A percentile compares a stretch with the other conserved stretches of the same genome.
phyloP scores from a whole-genome alignment of 1,140 invertebrate genomes.

The Lordiphosa clarofinis region DNA sequence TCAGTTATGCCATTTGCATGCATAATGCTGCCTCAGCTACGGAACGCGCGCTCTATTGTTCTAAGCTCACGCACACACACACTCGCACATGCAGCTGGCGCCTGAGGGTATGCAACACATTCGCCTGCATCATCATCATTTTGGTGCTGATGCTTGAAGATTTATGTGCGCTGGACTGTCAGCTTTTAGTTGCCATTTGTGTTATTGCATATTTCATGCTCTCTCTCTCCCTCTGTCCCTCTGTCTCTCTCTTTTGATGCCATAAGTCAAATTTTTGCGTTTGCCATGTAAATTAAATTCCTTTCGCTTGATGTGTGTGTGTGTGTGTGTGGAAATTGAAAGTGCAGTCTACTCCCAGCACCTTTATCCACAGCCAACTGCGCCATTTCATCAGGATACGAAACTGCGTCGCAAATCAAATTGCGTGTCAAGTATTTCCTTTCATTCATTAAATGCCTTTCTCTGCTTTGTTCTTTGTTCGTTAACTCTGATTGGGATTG shows the following conservation, averaged over 20 bases:
- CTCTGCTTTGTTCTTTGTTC: constrained; percentile 30
- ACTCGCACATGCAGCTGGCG: constrained; percentile 12
- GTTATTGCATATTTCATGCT: constrained; percentile 61
- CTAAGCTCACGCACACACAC: constrained; percentile 27
- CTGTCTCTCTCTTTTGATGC: no score
- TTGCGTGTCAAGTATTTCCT: constrained; percentile 61
- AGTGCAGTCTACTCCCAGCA: constrained; percentile 14
- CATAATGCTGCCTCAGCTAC: constrained; percentile 53
- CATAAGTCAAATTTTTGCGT: constrained; percentile 42
- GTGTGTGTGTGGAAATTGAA: constrained; percentile 26
- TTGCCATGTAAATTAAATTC: constrained; percentile 50
- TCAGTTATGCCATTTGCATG: constrained; percentile 72
- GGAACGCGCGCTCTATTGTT: no score
- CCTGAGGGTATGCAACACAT: constrained; percentile 20
- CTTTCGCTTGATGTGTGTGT: constrained; percentile 31
- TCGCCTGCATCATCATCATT: constrained; percentile 28
- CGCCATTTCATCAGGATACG: constrained; percentile 21
- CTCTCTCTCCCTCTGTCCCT: constrained; percentile 4
- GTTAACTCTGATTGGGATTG: constrained; percentile 71
- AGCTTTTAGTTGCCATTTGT: constrained; percentile 50
- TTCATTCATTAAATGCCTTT: constrained; percentile 64
- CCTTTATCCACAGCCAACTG: constrained; percentile 30
- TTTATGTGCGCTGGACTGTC: constrained; percentile 43
- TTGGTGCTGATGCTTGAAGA: constrained; percentile 29
- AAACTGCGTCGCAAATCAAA: constrained; percentile 43